Evolutionary conservation across 2,797 vertebrate species (phyloP).

Genomic region (Sparidentex hasta): DNA sequence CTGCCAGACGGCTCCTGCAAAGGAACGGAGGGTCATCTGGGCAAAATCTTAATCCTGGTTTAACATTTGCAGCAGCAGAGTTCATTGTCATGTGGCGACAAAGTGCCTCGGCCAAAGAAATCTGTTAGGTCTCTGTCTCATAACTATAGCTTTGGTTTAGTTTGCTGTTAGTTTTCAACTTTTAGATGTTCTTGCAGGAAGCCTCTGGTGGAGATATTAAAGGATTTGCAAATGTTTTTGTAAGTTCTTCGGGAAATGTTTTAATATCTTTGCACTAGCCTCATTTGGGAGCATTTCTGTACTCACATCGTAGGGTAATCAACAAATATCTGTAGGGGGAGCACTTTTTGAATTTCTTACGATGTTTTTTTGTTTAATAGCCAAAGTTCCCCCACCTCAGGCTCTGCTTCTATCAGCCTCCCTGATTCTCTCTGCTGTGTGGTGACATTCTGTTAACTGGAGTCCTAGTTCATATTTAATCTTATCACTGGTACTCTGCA

Average conservation of each 20-base stretch:
- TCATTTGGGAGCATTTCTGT: too few relatives aligned
- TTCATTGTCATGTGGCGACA: neutral
- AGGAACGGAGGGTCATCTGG: neutral
- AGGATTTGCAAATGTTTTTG: too few relatives aligned
- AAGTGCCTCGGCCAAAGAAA: neutral
- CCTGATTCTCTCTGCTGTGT: neutral
- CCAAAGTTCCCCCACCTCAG: too few relatives aligned
- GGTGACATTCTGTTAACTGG: neutral
- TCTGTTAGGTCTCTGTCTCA: neutral
- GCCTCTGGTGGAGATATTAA: too few relatives aligned
- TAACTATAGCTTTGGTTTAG: neutral
- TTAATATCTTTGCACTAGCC: too few relatives aligned
- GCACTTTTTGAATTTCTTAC: neutral
- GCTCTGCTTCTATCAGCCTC: neutral
- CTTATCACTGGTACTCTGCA: neutral
- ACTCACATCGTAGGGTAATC: neutral
- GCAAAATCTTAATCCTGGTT: neutral
- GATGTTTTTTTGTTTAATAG: neutral
- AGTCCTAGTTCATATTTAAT: neutral
- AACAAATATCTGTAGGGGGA: neutral
- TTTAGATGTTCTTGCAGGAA: too few relatives aligned
- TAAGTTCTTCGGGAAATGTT: too few relatives aligned
- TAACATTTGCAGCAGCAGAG: neutral
- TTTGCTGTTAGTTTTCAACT: neutral
- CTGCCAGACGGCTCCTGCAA: neutral